phyloP scores from a whole-genome alignment of 2,113 vertebrate genomes.

The Apeltes quadracus region DNA sequence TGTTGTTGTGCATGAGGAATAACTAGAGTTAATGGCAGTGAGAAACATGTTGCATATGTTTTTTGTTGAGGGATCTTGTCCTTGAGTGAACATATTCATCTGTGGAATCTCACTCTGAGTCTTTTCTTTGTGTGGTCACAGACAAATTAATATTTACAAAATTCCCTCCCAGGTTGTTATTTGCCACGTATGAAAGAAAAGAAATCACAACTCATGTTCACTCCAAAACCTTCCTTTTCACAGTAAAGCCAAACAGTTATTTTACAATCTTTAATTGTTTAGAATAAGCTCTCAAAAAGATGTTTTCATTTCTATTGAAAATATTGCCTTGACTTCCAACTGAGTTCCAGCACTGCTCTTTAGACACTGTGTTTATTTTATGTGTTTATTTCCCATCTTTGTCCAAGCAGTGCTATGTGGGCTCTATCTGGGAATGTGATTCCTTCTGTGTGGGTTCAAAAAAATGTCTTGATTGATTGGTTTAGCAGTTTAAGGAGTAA shows the following conservation, averaged over 20 bases:
- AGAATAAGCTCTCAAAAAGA: constrained; percentile 13
- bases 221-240: no score
- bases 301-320: constrained; percentile 8
- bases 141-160: constrained; percentile 28
- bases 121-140: constrained; percentile 4
- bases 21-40: not conserved
- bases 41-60: not conserved
- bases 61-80: not conserved
- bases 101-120: not conserved
- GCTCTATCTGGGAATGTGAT: constrained; percentile 22
- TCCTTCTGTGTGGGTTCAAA: constrained; percentile 33
- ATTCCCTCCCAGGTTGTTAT: constrained; percentile 10
- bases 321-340: constrained; percentile 29
- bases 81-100: not conserved
- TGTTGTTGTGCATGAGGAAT: not conserved
- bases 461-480: constrained; percentile 37
- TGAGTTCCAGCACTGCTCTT: constrained; percentile 31
- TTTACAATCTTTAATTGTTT: constrained; percentile 25
- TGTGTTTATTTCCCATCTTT: constrained; percentile 38
- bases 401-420: constrained; percentile 26
- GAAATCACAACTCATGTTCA: constrained; percentile 1
- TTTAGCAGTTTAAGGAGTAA: constrained; percentile 36
- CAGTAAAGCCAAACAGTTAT: constrained; percentile 14
- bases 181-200: not conserved
- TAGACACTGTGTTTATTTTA: constrained; percentile 43